Base-by-base conservation (phyloP, 2,113 vertebrate genomes). In the Todiramphus saurophagus region DNA sequence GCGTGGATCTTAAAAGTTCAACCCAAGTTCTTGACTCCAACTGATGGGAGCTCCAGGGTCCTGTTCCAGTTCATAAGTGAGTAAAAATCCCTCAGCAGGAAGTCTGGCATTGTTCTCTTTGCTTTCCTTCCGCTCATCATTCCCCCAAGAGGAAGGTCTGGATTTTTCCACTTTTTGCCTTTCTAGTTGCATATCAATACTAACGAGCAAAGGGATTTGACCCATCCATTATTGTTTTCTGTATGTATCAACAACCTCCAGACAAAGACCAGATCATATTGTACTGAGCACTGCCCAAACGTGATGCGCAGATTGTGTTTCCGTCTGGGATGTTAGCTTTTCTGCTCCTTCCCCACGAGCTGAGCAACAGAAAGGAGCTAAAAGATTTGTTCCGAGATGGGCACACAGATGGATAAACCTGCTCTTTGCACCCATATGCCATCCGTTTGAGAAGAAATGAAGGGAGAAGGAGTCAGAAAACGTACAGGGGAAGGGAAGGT, bases 81-180 rank as follows among this genome's bases (percentile, higher is more conserved):
- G 58, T 90, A 94, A 92, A 58, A 51, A 63, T 86, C 82, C 46
- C 81, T 90, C 76, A 37, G 63, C 93, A 96, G 95, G 94, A 96
- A 97, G 94, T 94, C 90, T 96, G 93, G 84, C 87, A 80, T 90
- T 97, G 96, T 96, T 96, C 90, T 95, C 72, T 67, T 70, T 51
- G 63, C 63, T 90, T 96, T 94, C 83, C 95, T 93, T 95, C 94
- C 90, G 87, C 75, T 72, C 14, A 2, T 92, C 80, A 35, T 77
- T 89, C 23, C 72, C 93, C 21, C 60, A 81, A 43, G 90, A 86
- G 88, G 23, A 68, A 89, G 63, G 44, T 88, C 76, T 56, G 87
- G 72, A 56, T 88, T 95, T 94, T 94, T 94, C 90, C 67, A 85
- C 55, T 46, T 88, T 88, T 70, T 95, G 80, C 72, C 83, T 92